These are phyloP conservation scores for Rhamphomyia laevipes DNA, from an alignment of 2,888 invertebrate genomes.

Conservation along the genomic window DNA sequence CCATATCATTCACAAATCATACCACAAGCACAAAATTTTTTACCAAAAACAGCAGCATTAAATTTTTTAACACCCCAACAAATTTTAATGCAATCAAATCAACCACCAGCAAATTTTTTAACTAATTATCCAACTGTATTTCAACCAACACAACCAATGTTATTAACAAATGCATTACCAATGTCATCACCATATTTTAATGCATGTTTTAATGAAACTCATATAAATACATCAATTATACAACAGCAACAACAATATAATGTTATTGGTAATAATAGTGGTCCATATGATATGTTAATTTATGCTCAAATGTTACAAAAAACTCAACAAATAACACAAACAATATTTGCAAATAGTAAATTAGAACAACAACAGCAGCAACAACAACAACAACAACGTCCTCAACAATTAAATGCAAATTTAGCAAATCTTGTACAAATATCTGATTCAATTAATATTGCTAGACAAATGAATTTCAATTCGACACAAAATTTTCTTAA, in stretches of 20 bases:
- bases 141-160: not conserved
- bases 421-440: too few species aligned
- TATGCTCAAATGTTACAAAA: not conserved
- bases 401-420: too few species aligned
- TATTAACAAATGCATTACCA: not conserved
- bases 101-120: not conserved
- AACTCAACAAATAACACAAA: conserved; percentile 1
- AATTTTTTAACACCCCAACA: not conserved
- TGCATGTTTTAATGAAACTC: not conserved
- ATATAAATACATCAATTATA: not conserved
- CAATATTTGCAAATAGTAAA: not conserved
- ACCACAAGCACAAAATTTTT: not conserved
- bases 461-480: too few species aligned
- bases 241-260: conserved; percentile 1
- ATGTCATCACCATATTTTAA: not conserved
- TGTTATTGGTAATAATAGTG: not conserved
- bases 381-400: too few species aligned
- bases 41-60: not conserved
- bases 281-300: not conserved
- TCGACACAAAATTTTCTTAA: too few species aligned
- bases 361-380: not conserved
- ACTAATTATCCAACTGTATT: not conserved
- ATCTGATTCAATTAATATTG: too few species aligned
- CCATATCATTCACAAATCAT: not conserved
- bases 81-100: not conserved